A percentile compares a stretch with the other conserved stretches of the same genome.
phyloP scores from a whole-genome alignment of 2,113 vertebrate genomes.

The Anoplopoma fimbria region DNA sequence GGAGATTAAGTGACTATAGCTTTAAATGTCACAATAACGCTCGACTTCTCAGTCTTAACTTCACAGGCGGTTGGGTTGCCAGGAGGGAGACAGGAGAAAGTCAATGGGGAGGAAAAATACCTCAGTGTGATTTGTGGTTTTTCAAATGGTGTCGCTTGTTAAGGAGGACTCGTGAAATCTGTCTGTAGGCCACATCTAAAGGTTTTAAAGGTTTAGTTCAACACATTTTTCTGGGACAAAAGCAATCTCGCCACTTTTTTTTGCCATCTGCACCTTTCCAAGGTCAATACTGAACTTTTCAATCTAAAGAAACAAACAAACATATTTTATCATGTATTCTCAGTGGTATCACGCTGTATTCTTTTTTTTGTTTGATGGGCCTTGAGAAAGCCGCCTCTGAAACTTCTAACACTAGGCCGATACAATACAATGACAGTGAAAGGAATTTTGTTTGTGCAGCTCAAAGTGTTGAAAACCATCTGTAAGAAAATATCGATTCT shows the following conservation, averaged over 20 bases:
- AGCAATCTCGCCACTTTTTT: neutral
- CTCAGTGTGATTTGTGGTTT: constrained; percentile 55
- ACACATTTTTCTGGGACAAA: neutral
- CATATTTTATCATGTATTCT: neutral
- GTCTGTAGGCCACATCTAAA: neutral
- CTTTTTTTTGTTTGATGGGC: constrained; percentile 9
- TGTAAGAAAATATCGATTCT: neutral
- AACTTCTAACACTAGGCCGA: neutral
- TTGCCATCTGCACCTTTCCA: neutral
- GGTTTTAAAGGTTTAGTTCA: constrained; percentile 4
- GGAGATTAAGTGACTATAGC: constrained; percentile 69
- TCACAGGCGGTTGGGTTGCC: constrained; percentile 52
- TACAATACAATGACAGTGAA: neutral
- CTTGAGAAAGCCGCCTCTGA: neutral
- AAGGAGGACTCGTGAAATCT: constrained; percentile 34
- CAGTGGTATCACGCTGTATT: neutral
- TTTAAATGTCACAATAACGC: constrained; percentile 74
- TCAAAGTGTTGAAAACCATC: neutral
- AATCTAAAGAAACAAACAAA: neutral
- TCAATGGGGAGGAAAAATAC: constrained; percentile 44
- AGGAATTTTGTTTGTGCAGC: neutral
- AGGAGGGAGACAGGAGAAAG: constrained; percentile 43
- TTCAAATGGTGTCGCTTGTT: constrained; percentile 54
- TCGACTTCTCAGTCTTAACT: constrained; percentile 53
- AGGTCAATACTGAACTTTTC: neutral